Base-by-base conservation (phyloP, 2,888 invertebrate species). In the Ferdinandea cuprea region DNA sequence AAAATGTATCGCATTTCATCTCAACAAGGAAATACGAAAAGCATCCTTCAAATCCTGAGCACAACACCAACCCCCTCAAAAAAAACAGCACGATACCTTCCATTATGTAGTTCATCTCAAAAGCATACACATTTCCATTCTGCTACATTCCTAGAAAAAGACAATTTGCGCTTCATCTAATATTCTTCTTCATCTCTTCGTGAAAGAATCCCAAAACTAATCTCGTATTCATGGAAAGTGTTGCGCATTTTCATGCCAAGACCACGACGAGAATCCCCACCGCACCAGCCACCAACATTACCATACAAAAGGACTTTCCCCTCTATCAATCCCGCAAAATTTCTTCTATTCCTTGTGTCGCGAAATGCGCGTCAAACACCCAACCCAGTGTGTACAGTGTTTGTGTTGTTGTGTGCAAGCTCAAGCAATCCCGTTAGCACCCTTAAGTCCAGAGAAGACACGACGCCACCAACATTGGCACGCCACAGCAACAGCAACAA, bases 161-260 rank as follows among this genome's bases (percentile, higher is more conserved):
- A 61, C 13, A 46, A 61, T 61, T 46, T 61, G 32, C 32, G 32
- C 32, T 13, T 61, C 46, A 59, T 59, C 44, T 30, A 44, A 59
- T 59, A 30, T 59, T 59, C 44, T 44, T 42, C 54, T 61, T 42
- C 42, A 56, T 50, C 66, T 46, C 35, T 21, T 68, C 83, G 83
- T 83, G 83, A 40, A 68, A 17, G 78, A 78, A 83, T 83, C 73
- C 78, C 83, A 78, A 19, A 78, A 83, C 72, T 83, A 83, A 83
- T 83, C 68, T 78, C 40, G 72, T 78, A 78, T 83, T 78, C 77
- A 77, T 77, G 56, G 72, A 78, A 73, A 78, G 83, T 83, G 83
- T 83, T 83, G 83, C 83, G 78, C 83, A 78, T 73, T 83, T 78
- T 72, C 32, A 78, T 63, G 61, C 59, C 66, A 77, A 68, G 40